Conservation (phyloP, 2,113 vertebrate species). For the Motacilla alba region DNA sequence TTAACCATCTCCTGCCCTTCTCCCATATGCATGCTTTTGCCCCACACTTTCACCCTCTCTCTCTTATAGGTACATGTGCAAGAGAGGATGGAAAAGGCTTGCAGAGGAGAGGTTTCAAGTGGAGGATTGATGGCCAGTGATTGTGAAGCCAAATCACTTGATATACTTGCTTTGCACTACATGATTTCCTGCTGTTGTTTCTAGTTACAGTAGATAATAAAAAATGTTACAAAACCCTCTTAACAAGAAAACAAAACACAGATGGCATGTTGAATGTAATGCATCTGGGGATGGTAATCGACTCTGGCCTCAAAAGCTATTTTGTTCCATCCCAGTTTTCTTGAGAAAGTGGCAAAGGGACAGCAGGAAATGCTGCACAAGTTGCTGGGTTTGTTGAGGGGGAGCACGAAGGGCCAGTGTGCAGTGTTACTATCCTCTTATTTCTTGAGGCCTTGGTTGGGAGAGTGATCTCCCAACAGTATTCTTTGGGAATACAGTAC, state of each 20-base stretch:
- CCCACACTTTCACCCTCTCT: background rate
- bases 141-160: slow-evolving; percentile 57
- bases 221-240: slow-evolving; percentile 67
- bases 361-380: background rate
- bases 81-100: background rate
- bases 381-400: background rate
- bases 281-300: slow-evolving; percentile 61
- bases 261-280: slow-evolving; percentile 63
- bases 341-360: slow-evolving; percentile 35
- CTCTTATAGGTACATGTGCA: background rate
- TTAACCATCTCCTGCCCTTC: background rate
- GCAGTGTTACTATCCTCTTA: background rate
- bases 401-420: background rate
- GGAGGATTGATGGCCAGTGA: slow-evolving; percentile 49
- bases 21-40: background rate
- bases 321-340: slow-evolving; percentile 37
- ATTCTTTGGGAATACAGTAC: background rate
- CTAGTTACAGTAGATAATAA: slow-evolving; percentile 69
- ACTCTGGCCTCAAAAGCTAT: slow-evolving; percentile 46
- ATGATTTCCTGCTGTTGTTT: slow-evolving; percentile 68
- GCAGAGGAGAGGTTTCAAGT: slow-evolving; percentile 53
- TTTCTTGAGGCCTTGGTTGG: background rate
- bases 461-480: background rate
- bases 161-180: slow-evolving; percentile 51
- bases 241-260: slow-evolving; percentile 75